Base-by-base conservation (phyloP, 1,140 invertebrate genomes). In the Eurosta solidaginis region DNA sequence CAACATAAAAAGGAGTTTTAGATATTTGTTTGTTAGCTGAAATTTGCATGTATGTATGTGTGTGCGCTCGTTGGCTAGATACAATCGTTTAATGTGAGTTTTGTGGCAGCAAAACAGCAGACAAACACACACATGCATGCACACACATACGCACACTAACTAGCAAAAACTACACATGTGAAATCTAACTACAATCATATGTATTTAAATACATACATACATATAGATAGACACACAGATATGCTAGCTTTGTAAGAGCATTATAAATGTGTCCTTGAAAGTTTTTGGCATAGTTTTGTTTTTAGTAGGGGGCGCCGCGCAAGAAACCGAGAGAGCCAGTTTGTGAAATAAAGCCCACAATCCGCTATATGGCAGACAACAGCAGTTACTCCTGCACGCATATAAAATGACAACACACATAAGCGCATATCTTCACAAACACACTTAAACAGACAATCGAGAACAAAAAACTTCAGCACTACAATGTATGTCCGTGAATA, bases 211-310 rank as follows among this genome's bases (percentile, higher is more conserved):
- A 29, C 50, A 42, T 54, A 40, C 42, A n/a, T n/a, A n/a, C n/a
- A n/a, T n/a, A n/a, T n/a, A n/a, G n/a, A n/a, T n/a, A n/a, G n/a
- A n/a, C n/a, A n/a, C n/a, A n/a, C n/a, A n/a, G n/a, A n/a, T n/a
- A n/a, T n/a, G n/a, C n/a, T n/a, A 6, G 59, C 59, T 63, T 63
- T 68, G 54, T 33, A 29, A 27, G n/a, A n/a, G 27, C 54, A 36
- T 33, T 63, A 29, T 33, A 63, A 63, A 75, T 74, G 82, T 85
- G 84, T 86, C 84, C 84, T 86, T 86, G 84, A 86, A 86, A 86
- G 82, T 85, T 85, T 85, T 85, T 85, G 84, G 84, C 84, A 85
- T 85, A 85, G 84, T 86, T 86, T 85, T 68, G 59, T 68, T n/a
- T n/a, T 83, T 77, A 77, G 77, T 68, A 49, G 59, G 29, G 49